Conservation (phyloP, 2,888 invertebrate genomes). For the Drosophila yooni region DNA sequence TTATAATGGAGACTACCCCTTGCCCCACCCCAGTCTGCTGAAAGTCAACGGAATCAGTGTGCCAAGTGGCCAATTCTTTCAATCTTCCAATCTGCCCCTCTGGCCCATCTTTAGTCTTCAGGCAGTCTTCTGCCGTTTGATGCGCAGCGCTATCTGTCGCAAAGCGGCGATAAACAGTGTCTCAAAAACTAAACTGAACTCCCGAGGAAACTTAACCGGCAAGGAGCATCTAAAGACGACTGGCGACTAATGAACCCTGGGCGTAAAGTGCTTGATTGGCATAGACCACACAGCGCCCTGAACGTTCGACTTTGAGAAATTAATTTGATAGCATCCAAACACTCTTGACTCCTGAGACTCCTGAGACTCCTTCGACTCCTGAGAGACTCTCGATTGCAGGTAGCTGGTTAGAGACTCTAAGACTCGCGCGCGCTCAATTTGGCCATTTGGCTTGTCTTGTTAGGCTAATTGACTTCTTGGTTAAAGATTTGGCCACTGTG, state of each 20-base stretch:
- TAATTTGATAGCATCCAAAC: slow-evolving; percentile 63
- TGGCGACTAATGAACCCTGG: slow-evolving; percentile 69
- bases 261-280: slow-evolving; percentile 81
- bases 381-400: slow-evolving; percentile 30
- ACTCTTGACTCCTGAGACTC: slow-evolving; percentile 19
- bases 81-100: slow-evolving; percentile 1
- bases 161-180: slow-evolving; percentile 50
- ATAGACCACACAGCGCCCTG: slow-evolving; percentile 71
- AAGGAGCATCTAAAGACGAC: not conserved
- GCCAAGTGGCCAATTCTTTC: slow-evolving; percentile 4
- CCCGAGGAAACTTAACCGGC: not conserved
- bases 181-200: slow-evolving; percentile 17
- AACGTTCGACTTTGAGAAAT: slow-evolving; percentile 59
- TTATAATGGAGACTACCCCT: slow-evolving; percentile 62
- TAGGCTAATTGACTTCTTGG: slow-evolving; percentile 83
- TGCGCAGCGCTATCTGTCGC: slow-evolving; percentile 55
- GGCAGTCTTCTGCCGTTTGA: slow-evolving; percentile 23
- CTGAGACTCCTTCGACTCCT: slow-evolving; percentile 2
- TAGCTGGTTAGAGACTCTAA: slow-evolving; percentile 37
- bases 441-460: slow-evolving; percentile 72
- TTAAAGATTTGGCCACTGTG: slow-evolving; percentile 34
- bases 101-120: not conserved
- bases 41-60: not conserved
- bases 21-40: not conserved
- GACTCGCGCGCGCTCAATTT: slow-evolving; percentile 43